Percentiles rank a stretch among this genome's conserved stretches.
phyloP scores from a whole-genome alignment of 1,140 invertebrate species.

The Ceratoteleas bidentatus region DNA sequence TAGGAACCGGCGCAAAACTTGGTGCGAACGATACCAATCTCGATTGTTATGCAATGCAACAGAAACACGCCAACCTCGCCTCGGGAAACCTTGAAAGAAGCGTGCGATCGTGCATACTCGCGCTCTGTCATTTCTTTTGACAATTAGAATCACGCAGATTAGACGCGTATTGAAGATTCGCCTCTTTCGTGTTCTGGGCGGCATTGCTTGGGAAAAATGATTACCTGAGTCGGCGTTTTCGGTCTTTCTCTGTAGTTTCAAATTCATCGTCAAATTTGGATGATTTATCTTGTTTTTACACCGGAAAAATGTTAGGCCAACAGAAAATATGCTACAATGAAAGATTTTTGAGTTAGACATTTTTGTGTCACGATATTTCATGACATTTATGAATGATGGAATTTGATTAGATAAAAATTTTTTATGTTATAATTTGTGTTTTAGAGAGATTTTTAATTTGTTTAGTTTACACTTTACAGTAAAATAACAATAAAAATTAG shows the following conservation, averaged over 20 bases:
- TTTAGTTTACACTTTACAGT: too few species aligned
- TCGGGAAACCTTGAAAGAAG: conserved; percentile 59
- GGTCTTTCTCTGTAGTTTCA: neutral
- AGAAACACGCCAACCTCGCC: conserved; percentile 56
- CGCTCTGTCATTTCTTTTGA: conserved; percentile 59
- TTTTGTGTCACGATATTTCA: too few species aligned
- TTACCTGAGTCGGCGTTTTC: conserved; percentile 17
- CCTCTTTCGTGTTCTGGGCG: conserved; percentile 52
- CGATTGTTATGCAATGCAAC: conserved; percentile 64
- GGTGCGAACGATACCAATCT: conserved; percentile 59
- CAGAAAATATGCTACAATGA: too few species aligned
- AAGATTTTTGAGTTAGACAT: too few species aligned
- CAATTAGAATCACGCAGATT: conserved; percentile 59
- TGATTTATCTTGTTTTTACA: too few species aligned
- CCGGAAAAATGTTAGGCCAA: too few species aligned
- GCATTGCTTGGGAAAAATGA: conserved; percentile 44
- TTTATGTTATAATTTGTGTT: too few species aligned
- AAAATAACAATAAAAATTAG: too few species aligned
- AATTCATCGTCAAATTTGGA: neutral
- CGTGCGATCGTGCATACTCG: conserved; percentile 52
- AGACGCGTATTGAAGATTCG: conserved; percentile 51
- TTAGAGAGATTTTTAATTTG: too few species aligned
- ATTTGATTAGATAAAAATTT: too few species aligned
- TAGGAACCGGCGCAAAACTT: conserved; percentile 60
- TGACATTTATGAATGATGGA: too few species aligned